Evolutionary conservation across 2,888 invertebrate genomes (phyloP).

Genomic region (Clitarchus hookeri): DNA sequence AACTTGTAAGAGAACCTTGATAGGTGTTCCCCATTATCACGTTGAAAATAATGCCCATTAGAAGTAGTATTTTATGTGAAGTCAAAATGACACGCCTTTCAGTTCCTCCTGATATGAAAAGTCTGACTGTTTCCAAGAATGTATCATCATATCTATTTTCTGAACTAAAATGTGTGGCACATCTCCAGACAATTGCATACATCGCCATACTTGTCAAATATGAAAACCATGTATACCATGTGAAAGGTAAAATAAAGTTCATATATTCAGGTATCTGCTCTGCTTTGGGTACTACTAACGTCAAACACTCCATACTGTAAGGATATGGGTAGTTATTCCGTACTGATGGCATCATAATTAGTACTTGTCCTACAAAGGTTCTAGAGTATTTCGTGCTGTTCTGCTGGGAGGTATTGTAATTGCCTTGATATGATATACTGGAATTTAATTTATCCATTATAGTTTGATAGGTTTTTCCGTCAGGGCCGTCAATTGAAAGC

Average conservation of each 20-base stretch:
- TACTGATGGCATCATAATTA: neutral
- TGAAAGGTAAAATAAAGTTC: neutral
- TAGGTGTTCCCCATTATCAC: neutral
- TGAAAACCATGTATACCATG: neutral
- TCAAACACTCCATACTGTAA: neutral
- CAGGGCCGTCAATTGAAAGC: no score
- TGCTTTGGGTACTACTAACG: neutral
- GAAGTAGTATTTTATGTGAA: neutral
- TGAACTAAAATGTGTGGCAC: neutral
- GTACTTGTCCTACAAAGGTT: neutral
- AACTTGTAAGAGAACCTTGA: neutral
- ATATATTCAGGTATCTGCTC: neutral
- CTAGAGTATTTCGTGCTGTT: neutral
- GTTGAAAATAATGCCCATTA: neutral
- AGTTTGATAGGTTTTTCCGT: no score
- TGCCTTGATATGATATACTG: no score
- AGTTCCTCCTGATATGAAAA: neutral
- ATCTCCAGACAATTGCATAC: neutral
- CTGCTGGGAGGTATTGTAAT: neutral
- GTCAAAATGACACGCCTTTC: neutral
- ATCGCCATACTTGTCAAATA: neutral
- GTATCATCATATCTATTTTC: neutral
- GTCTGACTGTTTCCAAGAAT: neutral
- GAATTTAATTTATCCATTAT: no score
- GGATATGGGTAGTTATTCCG: neutral